phyloP scores from a whole-genome alignment of 2,113 vertebrate genomes.

The Coracopsis vasa region DNA sequence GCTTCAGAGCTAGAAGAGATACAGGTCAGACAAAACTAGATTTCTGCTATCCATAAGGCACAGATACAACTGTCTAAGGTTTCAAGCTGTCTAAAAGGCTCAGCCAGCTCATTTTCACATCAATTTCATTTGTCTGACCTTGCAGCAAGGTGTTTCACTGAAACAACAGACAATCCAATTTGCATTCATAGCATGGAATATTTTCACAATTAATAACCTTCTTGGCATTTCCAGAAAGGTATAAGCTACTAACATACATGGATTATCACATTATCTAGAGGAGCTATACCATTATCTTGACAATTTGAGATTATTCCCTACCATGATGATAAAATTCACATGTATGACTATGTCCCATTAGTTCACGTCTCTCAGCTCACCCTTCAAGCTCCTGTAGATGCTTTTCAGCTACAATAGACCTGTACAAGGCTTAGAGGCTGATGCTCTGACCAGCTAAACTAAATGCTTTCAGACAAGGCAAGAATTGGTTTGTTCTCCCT shows the following conservation, averaged over 20 bases:
- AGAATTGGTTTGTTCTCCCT: not conserved
- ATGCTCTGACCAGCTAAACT: not conserved
- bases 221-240: not conserved
- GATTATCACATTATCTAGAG: not conserved
- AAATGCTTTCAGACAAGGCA: not conserved
- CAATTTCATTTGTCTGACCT: constrained; percentile 6
- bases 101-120: not conserved
- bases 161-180: not conserved
- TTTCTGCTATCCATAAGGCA: not conserved
- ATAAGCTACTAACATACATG: not conserved
- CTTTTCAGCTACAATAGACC: not conserved
- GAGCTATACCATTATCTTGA: not conserved
- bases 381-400: not conserved
- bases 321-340: not conserved
- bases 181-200: not conserved
- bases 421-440: not conserved
- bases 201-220: not conserved
- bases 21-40: not conserved
- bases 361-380: not conserved
- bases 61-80: not conserved
- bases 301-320: not conserved
- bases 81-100: not conserved
- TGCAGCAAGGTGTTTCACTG: constrained; percentile 17
- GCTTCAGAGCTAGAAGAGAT: not conserved
- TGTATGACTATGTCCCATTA: too few relatives aligned